Evolutionary conservation across 2,888 invertebrate genomes (phyloP).

Genomic region (Microchrysa polita): DNA sequence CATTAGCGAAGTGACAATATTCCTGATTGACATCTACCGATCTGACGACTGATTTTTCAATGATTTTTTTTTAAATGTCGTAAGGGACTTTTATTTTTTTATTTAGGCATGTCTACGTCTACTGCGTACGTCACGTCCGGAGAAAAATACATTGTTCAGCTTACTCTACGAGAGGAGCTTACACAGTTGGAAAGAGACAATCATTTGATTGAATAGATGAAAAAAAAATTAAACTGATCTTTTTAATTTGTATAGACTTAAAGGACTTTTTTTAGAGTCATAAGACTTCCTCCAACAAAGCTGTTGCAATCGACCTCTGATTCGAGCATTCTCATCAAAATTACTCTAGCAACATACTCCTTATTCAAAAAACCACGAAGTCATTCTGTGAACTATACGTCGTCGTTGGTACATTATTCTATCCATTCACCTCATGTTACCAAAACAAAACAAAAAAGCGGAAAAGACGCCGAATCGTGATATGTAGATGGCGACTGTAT

Average conservation of each 20-base stretch:
- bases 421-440: no score
- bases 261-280: no score
- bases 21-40: constrained; percentile 36
- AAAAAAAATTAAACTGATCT: no score
- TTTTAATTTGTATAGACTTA: no score
- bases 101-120: not conserved
- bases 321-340: no score
- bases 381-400: constrained; percentile 2
- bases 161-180: no score
- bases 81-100: constrained; percentile 33
- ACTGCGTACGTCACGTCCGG: no score
- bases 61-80: constrained; percentile 32
- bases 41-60: constrained; percentile 40
- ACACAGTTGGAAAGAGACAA: no score
- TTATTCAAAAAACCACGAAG: not conserved
- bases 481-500: constrained; percentile 6
- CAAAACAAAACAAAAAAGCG: not conserved
- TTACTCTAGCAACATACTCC: not conserved
- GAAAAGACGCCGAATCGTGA: not conserved
- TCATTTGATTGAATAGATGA: no score
- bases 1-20: constrained; percentile 42
- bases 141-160: no score
- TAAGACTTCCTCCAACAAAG: no score
- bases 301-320: no score
- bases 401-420: not conserved